phyloP scores from a whole-genome alignment of 1,140 invertebrate species.

The Panagrolaimus sp. region DNA sequence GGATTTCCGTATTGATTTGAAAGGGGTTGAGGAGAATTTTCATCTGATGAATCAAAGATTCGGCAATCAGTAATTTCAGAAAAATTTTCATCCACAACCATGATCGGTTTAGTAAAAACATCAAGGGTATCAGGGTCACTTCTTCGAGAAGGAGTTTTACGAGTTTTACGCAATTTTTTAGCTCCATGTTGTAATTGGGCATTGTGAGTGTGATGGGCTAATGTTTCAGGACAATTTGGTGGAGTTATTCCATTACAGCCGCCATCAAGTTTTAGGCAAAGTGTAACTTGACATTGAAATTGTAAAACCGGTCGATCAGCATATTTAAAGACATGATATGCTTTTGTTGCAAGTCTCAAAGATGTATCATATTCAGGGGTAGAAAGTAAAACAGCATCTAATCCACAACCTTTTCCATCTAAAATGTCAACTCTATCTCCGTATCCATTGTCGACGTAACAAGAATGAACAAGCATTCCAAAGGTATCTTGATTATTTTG shows the following conservation, averaged over 20 bases:
- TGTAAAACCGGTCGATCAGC: conserved; percentile 58
- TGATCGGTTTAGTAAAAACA: conserved; percentile 49
- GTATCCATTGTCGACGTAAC: conserved; percentile 57
- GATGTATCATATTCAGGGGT: conserved; percentile 55
- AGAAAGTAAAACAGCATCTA: conserved; percentile 50
- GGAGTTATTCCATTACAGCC: conserved; percentile 56
- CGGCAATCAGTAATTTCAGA: conserved; percentile 42
- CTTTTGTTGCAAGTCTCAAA: conserved; percentile 50
- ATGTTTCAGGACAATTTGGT: conserved; percentile 51
- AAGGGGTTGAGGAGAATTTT: background rate
- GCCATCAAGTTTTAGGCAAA: conserved; percentile 57
- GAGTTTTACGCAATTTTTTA: conserved; percentile 21
- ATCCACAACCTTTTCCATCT: conserved; percentile 51
- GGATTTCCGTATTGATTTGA: background rate
- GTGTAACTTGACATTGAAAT: conserved; percentile 58
- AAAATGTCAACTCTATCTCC: conserved; percentile 56
- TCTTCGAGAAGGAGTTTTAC: conserved; percentile 25
- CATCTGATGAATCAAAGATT: conserved; percentile 1
- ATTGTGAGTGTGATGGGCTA: conserved; percentile 36
- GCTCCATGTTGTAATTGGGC: conserved; percentile 19
- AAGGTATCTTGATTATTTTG: conserved; percentile 52
- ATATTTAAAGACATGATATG: conserved; percentile 59
- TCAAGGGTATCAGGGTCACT: conserved; percentile 37
- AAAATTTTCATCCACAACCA: conserved; percentile 49
- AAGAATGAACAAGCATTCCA: conserved; percentile 59